These are phyloP conservation scores for Acrossocheilus wenchowensis DNA, from an alignment of 2,797 vertebrate genomes.

Conservation along the genomic window DNA sequence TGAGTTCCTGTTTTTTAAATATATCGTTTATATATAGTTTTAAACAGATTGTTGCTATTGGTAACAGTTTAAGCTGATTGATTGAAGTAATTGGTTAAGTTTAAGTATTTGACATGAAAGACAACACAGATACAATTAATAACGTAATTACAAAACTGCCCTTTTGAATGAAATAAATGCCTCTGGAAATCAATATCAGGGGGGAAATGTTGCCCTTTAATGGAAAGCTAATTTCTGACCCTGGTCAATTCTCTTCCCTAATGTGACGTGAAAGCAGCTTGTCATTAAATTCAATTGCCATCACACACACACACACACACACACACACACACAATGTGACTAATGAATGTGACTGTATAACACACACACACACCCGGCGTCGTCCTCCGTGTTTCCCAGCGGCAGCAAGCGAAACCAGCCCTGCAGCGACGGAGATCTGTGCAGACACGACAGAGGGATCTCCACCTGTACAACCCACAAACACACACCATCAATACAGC, in stretches of 20 bases:
- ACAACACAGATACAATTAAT: too few relatives aligned
- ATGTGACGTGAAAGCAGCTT: background rate
- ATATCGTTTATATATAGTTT: too few relatives aligned
- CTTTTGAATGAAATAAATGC: too few relatives aligned
- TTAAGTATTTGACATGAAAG: too few relatives aligned
- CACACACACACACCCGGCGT: conserved; percentile 68
- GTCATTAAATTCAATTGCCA: background rate
- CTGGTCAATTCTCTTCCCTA: background rate
- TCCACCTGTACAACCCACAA: conserved; percentile 78
- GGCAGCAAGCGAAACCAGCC: conserved; percentile 93
- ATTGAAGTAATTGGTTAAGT: too few relatives aligned
- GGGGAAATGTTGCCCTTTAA: too few relatives aligned
- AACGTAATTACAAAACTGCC: too few relatives aligned
- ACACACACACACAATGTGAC: background rate
- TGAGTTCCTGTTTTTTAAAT: too few relatives aligned
- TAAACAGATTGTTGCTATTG: too few relatives aligned
- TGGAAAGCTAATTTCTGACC: too few relatives aligned
- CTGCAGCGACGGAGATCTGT: conserved; percentile 74
- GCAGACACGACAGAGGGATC: conserved; percentile 80
- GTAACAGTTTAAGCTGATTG: too few relatives aligned
- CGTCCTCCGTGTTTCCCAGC: conserved; percentile 79
- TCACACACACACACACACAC: conserved; percentile 15
- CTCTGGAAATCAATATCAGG: too few relatives aligned
- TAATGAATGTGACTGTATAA: conserved; percentile 9
- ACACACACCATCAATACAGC: background rate